phyloP scores from a whole-genome alignment of 1,140 invertebrate genomes.

The Drosophila seguyi region DNA sequence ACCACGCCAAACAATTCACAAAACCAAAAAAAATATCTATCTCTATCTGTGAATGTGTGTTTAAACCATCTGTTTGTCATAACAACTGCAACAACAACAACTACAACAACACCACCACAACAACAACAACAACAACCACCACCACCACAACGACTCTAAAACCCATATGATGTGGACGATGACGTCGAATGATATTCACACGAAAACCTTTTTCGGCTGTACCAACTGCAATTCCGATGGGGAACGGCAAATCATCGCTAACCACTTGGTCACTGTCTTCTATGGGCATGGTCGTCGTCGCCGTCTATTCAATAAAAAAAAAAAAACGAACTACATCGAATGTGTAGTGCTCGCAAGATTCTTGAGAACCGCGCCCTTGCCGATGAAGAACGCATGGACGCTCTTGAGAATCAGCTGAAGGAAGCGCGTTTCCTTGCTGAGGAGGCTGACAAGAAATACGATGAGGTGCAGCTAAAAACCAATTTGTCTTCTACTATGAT shows the following conservation, averaged over 20 bases:
- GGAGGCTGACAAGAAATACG: constrained; percentile 99
- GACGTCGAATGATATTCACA: constrained; percentile 77
- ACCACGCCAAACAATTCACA: constrained; percentile 40
- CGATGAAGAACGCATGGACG: constrained; percentile 99
- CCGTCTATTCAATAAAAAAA: constrained; percentile 31
- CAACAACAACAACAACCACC: constrained; percentile 40
- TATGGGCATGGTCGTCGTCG: constrained; percentile 73
- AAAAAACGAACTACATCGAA: constrained; percentile 40
- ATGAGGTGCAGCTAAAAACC: constrained; percentile 94
- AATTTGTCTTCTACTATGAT: constrained; percentile 66
- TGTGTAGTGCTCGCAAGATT: constrained; percentile 97
- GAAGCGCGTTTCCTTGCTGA: constrained; percentile 99
- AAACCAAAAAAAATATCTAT: constrained; percentile 29
- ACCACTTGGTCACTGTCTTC: constrained; percentile 84
- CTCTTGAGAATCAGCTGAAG: constrained; percentile 99
- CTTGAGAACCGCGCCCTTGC: constrained; percentile 99
- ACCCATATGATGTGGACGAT: constrained; percentile 72
- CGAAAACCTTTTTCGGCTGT: constrained; percentile 63
- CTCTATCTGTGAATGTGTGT: constrained; percentile 46
- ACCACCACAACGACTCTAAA: constrained; percentile 38
- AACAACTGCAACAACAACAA: constrained; percentile 61
- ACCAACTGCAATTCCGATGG: constrained; percentile 53
- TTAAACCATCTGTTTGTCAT: constrained; percentile 71
- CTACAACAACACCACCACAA: constrained; percentile 26
- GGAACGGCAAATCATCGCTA: constrained; percentile 75